Percentiles rank a stretch among this genome's conserved stretches.
Evolutionary conservation across 2,888 invertebrate genomes (phyloP).

Genomic region (Plebejus melissa): DNA sequence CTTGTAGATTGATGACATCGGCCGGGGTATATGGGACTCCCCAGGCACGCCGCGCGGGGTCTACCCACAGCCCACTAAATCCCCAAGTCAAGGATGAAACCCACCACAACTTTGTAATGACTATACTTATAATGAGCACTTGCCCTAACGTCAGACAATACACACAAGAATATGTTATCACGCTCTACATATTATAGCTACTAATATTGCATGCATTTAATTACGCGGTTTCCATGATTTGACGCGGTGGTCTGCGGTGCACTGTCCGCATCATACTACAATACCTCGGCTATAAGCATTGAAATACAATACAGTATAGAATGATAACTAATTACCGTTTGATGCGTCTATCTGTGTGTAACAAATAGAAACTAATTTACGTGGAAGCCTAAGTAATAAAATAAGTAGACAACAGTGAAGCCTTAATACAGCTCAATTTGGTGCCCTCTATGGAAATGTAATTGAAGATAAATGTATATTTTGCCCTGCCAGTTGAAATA

Average conservation of each 20-base stretch:
- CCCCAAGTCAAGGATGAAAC: too few relatives aligned
- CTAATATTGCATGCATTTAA: constrained; percentile 44
- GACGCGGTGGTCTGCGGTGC: constrained; percentile 49
- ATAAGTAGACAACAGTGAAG: background rate
- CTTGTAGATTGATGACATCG: background rate
- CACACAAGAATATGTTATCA: constrained; percentile 27
- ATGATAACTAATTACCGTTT: too few relatives aligned
- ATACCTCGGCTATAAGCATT: constrained; percentile 29
- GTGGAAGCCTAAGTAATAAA: background rate
- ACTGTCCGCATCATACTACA: constrained; percentile 42
- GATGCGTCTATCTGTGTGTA: too few relatives aligned
- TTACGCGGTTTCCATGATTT: constrained; percentile 59
- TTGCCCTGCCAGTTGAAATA: background rate
- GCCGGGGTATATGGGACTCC: background rate
- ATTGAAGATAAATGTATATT: background rate
- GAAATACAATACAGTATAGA: background rate
- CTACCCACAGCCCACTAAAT: background rate
- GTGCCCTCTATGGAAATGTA: background rate
- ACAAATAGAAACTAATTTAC: constrained; percentile 1
- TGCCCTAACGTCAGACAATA: background rate
- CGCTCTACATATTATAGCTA: constrained; percentile 45
- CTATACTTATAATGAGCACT: background rate
- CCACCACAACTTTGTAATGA: background rate
- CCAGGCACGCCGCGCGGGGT: background rate
- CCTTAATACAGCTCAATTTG: constrained; percentile 13